Base-by-base conservation (phyloP, 2,113 vertebrate species). In the Callionymus lyra region DNA sequence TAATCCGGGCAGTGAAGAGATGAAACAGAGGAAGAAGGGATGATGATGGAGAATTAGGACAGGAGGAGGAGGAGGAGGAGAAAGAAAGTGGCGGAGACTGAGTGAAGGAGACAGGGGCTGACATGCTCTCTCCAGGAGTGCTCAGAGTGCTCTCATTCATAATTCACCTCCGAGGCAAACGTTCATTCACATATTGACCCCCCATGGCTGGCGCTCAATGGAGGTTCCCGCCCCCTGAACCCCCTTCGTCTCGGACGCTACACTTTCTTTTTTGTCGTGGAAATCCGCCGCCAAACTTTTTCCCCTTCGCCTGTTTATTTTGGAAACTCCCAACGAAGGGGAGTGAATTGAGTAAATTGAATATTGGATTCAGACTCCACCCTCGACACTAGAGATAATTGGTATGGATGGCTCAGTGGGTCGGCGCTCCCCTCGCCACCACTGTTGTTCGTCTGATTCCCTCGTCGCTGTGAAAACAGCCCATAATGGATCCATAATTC, bases 181-280 rank as follows among this genome's bases (percentile, higher is more conserved):
- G 51, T 72, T 80, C 80, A 80, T 82, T 82, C 80, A 82, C 71
- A 79, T 76, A 70, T 72, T 76, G 80, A 79, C 75, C 80, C 80
- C 77, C 77, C 63, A 70, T 67, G 65, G 71, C 76, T 68, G 63
- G n/a, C 46, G 59, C 75, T 80, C 77, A 80, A 73, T 82, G 71
- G 71, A 73, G n/a, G 64, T 58, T 58, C 73, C 70, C 50, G 38
- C 67, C 71, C 75, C 69, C 71, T 75, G 73, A 59, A 50, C 69
- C 67, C 66, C 68, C n/a, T n/a, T n/a, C n/a, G n/a, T n/a, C n/a
- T n/a, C n/a, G n/a, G n/a, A n/a, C n/a, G n/a, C n/a, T n/a, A n/a
- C n/a, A n/a, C n/a, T n/a, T n/a, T n/a, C n/a, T n/a, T 49, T 34
- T 18, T 56, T 15, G 64, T 59, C 66, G n/a, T n/a, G n/a, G n/a